Evolutionary conservation across 2,797 vertebrate species (phyloP).

Genomic region (Acipenser oxyrinchus): DNA sequence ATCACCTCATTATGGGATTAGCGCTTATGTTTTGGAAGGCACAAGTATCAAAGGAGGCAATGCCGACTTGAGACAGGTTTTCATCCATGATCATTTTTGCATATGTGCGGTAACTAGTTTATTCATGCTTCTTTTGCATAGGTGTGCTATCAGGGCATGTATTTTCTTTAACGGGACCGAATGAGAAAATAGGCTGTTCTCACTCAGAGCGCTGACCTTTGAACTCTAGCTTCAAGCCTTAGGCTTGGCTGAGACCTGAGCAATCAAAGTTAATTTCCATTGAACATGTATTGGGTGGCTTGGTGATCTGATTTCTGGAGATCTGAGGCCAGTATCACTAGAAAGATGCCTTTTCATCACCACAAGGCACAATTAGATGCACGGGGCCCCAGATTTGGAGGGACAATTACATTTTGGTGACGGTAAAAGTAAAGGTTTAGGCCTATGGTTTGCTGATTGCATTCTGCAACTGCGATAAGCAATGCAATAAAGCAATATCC

Average conservation of each 20-base stretch:
- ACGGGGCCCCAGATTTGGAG: no score
- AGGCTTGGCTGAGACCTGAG: slow-evolving; percentile 33
- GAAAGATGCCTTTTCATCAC: background rate
- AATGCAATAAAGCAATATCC: no score
- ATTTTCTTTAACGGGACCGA: background rate
- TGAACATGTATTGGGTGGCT: slow-evolving; percentile 20
- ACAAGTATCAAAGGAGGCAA: background rate
- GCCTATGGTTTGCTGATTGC: no score
- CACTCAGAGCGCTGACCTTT: slow-evolving; percentile 39
- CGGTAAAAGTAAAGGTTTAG: no score
- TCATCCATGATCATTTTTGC: background rate
- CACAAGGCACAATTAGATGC: background rate
- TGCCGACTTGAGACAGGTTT: background rate
- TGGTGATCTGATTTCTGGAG: background rate
- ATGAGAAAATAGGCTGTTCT: background rate
- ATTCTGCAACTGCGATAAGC: no score
- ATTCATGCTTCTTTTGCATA: background rate
- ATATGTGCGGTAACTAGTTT: background rate
- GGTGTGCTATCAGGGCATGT: background rate
- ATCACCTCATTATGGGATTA: background rate
- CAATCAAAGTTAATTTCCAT: slow-evolving; percentile 43
- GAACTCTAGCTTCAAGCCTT: slow-evolving; percentile 44
- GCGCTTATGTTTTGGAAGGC: background rate
- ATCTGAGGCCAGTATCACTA: background rate
- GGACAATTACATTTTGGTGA: no score